Evolutionary conservation across 1,140 invertebrate genomes (phyloP), one percentile per base, ranked within the genome.

Genomic region (Pemphigus obesinymphae): DNA sequence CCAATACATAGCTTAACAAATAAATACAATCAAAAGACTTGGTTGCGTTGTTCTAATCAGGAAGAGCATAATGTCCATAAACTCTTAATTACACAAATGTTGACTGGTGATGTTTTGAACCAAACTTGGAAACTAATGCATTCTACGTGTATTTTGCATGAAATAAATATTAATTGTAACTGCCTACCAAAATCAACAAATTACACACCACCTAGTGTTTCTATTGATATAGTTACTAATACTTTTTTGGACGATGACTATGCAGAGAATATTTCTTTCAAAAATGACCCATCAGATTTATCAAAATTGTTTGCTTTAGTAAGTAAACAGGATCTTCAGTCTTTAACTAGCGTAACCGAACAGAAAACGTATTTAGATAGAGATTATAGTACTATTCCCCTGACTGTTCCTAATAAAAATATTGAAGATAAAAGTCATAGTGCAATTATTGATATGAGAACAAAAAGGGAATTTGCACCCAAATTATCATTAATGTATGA

Each of bases 61-160:
- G 90, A 92, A 84, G 90, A 86, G 37, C 95, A 97, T 86, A 93
- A 95, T 84, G 92, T 94, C 58, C 92, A 95, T 82, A 93, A 95
- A 72, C 88, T 98, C 10, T 95, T 97, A 91, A 89, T 98, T 11
- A 97, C 97, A 20, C 96, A 98, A 88, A 98, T 98, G 29, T 96
- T 98, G 83, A 95, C 96, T 31, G 94, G 94, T 29, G 93, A 96
- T 87, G 92, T 94, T 53, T 88, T 98, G 8, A 88, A 91, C 84
- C 90, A 92, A 75, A 88, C 97, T 3, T 93, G 93, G 0, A 88
- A 91, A 53, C 89, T 92, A 73, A 88, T 96, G 29, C 96, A 98
- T 87, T 91, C 93, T 29, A 90, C 93, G 82, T 90, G 96, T 1
- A 88, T 90, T 1, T 89, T 92, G 82, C 96, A 92, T 92, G 90